phyloP scores from a whole-genome alignment of 2,797 vertebrate genomes.

The Pangasius mekongensis region DNA sequence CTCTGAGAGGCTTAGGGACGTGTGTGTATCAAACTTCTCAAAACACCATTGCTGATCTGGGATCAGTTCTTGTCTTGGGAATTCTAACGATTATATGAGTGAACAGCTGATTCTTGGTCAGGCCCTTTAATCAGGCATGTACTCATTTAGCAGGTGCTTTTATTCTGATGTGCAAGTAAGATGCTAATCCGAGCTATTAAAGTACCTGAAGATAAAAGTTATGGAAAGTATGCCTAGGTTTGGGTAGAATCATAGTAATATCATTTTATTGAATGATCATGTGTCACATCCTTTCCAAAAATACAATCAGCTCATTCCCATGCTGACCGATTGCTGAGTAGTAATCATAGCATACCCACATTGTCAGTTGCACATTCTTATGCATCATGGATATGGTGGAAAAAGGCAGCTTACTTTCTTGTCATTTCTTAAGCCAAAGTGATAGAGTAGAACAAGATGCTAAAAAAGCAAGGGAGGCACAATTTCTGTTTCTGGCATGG shows the following conservation, averaged over 20 bases:
- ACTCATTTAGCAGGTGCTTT: background rate
- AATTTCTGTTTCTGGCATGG: background rate
- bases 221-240: background rate
- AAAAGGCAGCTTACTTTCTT: background rate
- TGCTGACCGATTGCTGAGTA: background rate
- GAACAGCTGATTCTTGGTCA: background rate
- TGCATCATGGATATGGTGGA: background rate
- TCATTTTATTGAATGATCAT: background rate
- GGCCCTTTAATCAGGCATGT: background rate
- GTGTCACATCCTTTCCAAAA: background rate
- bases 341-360: background rate
- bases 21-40: slow-evolving; percentile 30
- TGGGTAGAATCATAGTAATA: background rate
- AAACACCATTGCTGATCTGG: slow-evolving; percentile 23
- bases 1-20: slow-evolving; percentile 38
- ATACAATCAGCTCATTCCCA: background rate
- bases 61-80: background rate
- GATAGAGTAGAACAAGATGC: background rate
- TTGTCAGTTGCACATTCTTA: background rate
- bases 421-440: background rate
- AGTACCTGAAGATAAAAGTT: background rate
- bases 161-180: background rate
- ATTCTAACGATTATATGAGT: background rate
- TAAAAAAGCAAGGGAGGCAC: background rate
- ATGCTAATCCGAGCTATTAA: background rate